Percentiles rank a stretch among this genome's conserved stretches.
Conservation (phyloP, 2,113 vertebrate genomes). For the Blennius ocellaris region DNA sequence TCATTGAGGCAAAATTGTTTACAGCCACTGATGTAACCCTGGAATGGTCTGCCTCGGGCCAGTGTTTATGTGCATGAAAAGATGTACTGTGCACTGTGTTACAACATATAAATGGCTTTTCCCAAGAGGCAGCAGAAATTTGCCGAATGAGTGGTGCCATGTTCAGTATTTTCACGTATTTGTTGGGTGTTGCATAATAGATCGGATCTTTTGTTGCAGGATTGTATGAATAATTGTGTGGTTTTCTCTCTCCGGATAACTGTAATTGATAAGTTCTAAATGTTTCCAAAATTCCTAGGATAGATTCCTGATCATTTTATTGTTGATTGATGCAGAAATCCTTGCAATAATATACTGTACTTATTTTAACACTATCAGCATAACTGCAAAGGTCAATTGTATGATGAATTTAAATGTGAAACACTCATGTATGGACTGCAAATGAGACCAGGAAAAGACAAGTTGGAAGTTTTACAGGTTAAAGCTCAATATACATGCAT, state of each 20-base stretch:
- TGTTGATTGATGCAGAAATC: neutral
- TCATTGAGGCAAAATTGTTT: neutral
- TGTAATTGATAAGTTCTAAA: no score
- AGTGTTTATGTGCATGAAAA: slow-evolving; percentile 10
- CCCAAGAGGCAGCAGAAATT: neutral
- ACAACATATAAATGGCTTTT: neutral
- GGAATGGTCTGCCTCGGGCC: neutral
- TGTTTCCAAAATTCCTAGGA: neutral
- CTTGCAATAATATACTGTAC: neutral
- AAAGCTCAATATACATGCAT: neutral
- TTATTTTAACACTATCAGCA: neutral
- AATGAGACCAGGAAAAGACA: slow-evolving; percentile 29
- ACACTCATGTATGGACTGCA: slow-evolving; percentile 15
- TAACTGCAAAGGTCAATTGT: neutral
- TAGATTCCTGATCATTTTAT: neutral
- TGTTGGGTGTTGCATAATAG: neutral
- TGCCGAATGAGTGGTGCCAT: neutral
- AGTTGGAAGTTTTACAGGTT: neutral
- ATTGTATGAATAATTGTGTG: neutral
- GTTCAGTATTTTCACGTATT: neutral
- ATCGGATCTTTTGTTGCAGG: neutral
- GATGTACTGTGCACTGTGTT: neutral
- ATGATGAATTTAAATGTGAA: neutral
- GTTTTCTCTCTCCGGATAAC: neutral
- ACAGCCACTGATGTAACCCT: slow-evolving; percentile 8